Conservation (phyloP, 2,113 vertebrate genomes). For the Talpa occidentalis region DNA sequence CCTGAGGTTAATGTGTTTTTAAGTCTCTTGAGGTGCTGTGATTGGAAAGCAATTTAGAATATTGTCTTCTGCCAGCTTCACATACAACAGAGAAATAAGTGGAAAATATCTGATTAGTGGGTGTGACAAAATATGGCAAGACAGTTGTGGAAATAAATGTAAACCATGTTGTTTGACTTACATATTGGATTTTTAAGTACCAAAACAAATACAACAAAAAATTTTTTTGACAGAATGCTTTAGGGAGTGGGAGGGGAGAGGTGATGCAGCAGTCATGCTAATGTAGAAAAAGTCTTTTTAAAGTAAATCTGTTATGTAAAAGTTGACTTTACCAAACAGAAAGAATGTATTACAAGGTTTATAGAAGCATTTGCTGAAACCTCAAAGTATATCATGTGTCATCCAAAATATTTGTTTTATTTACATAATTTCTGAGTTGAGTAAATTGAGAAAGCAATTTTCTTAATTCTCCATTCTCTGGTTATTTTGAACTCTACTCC, state of each 20-base stretch:
- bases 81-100: conserved; percentile 63
- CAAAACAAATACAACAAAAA: conserved; percentile 65
- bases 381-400: neutral
- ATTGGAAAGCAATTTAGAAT: conserved; percentile 74
- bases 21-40: conserved; percentile 62
- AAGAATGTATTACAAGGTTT: conserved; percentile 47
- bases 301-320: conserved; percentile 32
- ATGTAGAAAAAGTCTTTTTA: conserved; percentile 9
- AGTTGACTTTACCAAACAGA: conserved; percentile 29
- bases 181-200: conserved; percentile 70
- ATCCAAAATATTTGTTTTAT: conserved; percentile 27
- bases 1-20: conserved; percentile 66
- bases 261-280: conserved; percentile 9
- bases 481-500: neutral
- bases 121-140: conserved; percentile 70
- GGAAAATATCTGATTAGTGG: conserved; percentile 70
- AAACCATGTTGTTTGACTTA: conserved; percentile 63
- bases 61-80: conserved; percentile 66
- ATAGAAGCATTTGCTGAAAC: neutral
- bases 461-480: neutral
- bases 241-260: conserved; percentile 25
- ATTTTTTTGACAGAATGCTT: conserved; percentile 61
- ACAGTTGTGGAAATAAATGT: conserved; percentile 59
- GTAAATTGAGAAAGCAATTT: neutral
- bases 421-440: conserved; percentile 28